Evolutionary conservation across 1,140 invertebrate genomes (phyloP), one percentile per base, ranked within the genome.

Genomic region (Caenorhabditis inopinata): DNA sequence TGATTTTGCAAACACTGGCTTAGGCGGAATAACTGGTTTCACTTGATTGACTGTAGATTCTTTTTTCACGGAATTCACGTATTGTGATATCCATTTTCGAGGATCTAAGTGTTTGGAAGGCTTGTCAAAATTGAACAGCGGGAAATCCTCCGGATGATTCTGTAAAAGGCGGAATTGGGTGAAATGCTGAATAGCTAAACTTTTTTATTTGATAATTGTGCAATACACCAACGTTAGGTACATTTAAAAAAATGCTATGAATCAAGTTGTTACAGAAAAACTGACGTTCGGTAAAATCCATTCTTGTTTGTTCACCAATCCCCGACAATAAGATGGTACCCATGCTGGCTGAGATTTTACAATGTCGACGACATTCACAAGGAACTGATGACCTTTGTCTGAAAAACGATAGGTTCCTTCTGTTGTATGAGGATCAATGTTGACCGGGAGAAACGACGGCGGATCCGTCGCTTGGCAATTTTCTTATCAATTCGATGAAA

Each of bases 401-500:
- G 58, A 68, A 68, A 68, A 6, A 12, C 14, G 7, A n/a, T n/a
- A 4, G 21, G 9, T 68, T 21, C 23, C 23, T 68, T 21, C 14
- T 42, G 3, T 18, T 21, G 14, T 38, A 68, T 42, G 58, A 68
- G 32, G 58, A 68, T 68, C 32, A 68, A 32, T 68, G 58, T 68
- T 68, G 35, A 68, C 58, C 32, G 35, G 21, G 58, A 29, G 32
- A 68, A 9, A 25, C 29, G n/a, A 9, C n/a, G 2, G 35, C 58
- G 7, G 16, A 9, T 42, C 29, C 18, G 58, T 68, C 58, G 58
- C 2, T 32, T 7, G 58, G 58, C 58, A 68, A 68, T 21, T 68
- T 68, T 21, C 58, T 68, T 68, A 68, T 68, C 58, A 68, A 32
- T n/a, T 68, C 58, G 38, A 68, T 68, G 58, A 68, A 68, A 38